phyloP scores from a whole-genome alignment of 2,113 vertebrate genomes.

The Sturnus vulgaris region DNA sequence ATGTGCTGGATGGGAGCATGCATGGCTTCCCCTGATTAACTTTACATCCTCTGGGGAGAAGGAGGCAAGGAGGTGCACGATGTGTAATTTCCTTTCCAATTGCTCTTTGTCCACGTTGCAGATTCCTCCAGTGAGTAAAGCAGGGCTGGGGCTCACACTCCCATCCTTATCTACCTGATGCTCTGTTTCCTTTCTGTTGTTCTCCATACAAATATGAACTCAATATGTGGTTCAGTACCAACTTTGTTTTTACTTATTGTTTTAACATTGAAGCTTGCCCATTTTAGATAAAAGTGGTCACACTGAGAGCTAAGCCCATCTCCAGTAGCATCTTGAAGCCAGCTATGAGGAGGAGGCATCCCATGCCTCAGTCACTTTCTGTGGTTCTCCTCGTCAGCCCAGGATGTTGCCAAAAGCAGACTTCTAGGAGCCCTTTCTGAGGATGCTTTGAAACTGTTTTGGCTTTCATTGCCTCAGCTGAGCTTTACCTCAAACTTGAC shows the following conservation, averaged over 20 bases:
- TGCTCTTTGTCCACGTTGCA: rapidly evolving
- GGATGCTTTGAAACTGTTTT: not conserved
- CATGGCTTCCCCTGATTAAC: not conserved
- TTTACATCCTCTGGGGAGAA: not conserved
- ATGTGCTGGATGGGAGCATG: not conserved
- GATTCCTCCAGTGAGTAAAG: rapidly evolving
- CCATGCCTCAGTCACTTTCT: not conserved
- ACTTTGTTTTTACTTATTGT: not conserved
- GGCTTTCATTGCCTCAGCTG: not conserved
- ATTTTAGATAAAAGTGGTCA: not conserved
- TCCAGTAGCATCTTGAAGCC: not conserved
- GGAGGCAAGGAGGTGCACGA: not conserved
- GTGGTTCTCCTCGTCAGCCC: not conserved
- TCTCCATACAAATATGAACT: not conserved
- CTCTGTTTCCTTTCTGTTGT: not conserved
- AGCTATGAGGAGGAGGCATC: not conserved
- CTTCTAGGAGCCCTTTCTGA: not conserved
- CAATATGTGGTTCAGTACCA: not conserved
- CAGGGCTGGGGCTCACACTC: not conserved
- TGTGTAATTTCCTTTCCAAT: not conserved
- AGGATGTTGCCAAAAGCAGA: not conserved
- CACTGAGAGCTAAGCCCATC: not conserved
- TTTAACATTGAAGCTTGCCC: not conserved
- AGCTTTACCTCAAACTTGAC: not conserved
- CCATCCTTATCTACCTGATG: not conserved